Percentiles rank a stretch among this genome's conserved stretches.
Evolutionary conservation across 2,113 vertebrate genomes (phyloP).

Genomic region (Percopsis transmontana): DNA sequence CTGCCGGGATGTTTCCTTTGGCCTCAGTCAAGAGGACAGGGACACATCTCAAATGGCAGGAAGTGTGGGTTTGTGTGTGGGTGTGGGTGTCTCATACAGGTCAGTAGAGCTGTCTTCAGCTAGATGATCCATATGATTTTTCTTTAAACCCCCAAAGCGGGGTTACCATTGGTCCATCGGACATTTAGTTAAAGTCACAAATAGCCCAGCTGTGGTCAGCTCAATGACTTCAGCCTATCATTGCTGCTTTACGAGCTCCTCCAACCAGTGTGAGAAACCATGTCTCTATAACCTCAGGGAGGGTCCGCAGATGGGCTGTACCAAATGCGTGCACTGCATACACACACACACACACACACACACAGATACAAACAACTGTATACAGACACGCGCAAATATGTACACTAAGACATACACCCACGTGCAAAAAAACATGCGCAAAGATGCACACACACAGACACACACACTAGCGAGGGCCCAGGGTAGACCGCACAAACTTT

Average conservation of each 20-base stretch:
- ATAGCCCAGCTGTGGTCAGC: constrained; percentile 53
- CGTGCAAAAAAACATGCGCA: not conserved
- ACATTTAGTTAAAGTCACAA: constrained; percentile 53
- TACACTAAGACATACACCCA: not conserved
- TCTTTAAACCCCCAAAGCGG: constrained; percentile 46
- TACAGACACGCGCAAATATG: not conserved
- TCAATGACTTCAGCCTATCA: constrained; percentile 72
- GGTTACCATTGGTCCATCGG: constrained; percentile 42
- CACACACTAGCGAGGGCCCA: constrained; percentile 12
- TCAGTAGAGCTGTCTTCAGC: constrained; percentile 57
- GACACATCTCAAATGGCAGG: constrained; percentile 44
- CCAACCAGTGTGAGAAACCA: constrained; percentile 69
- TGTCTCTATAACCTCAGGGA: constrained; percentile 43
- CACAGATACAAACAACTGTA: not conserved
- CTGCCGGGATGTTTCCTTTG: constrained; percentile 69
- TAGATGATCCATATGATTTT: constrained; percentile 48
- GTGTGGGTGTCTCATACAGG: constrained; percentile 45
- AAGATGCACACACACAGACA: constrained; percentile 7
- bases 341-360: not conserved
- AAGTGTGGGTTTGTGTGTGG: constrained; percentile 14
- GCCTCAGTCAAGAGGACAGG: constrained; percentile 31
- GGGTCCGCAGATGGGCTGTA: constrained; percentile 32
- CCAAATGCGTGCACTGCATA: constrained; percentile 6
- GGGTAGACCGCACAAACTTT: constrained; percentile 60
- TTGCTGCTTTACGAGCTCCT: constrained; percentile 61